A percentile compares a stretch with the other conserved stretches of the same genome.
These are phyloP conservation scores for Lepidostoma basale DNA, from an alignment of 1,140 invertebrate species.

Conservation along the genomic window DNA sequence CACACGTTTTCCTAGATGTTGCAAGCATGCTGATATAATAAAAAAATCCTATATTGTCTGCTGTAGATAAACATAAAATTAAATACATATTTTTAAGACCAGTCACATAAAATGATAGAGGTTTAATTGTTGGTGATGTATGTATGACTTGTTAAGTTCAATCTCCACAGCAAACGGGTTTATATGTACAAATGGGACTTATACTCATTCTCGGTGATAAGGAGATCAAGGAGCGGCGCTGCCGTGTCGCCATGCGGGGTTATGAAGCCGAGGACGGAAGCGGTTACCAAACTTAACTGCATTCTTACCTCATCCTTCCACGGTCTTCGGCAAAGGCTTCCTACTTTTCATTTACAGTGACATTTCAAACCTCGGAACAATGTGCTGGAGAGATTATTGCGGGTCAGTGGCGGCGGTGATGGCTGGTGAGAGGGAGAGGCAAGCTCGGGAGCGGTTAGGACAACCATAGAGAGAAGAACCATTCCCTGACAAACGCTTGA, in stretches of 20 bases:
- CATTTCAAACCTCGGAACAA: slow-evolving; percentile 15
- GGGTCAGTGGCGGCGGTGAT: slow-evolving; percentile 23
- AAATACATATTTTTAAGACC: too few species aligned
- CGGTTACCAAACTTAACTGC: slow-evolving; percentile 33
- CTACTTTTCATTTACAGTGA: slow-evolving; percentile 5
- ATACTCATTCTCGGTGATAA: too few species aligned
- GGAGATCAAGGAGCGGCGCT: too few species aligned
- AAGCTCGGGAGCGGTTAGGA: slow-evolving; percentile 38
- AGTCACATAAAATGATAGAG: too few species aligned
- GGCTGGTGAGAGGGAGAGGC: slow-evolving; percentile 9
- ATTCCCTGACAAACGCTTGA: slow-evolving; percentile 47
- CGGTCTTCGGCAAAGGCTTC: slow-evolving; percentile 11
- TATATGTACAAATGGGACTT: not conserved
- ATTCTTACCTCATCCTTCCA: slow-evolving; percentile 40
- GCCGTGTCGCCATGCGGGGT: slow-evolving; percentile 37
- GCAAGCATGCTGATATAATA: too few species aligned
- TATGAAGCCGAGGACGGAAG: slow-evolving; percentile 38
- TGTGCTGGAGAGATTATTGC: slow-evolving; percentile 16
- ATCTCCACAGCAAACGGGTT: slow-evolving; percentile 11
- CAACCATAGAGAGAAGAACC: slow-evolving; percentile 44
- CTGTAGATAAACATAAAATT: too few species aligned
- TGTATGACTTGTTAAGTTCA: not conserved
- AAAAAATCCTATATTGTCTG: too few species aligned
- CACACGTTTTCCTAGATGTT: too few species aligned
- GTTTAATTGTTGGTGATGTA: too few species aligned